A percentile compares a stretch with the other conserved stretches of the same genome.
These are phyloP conservation scores for Dallia pectoralis DNA, from an alignment of 2,797 vertebrate species.

Conservation along the genomic window DNA sequence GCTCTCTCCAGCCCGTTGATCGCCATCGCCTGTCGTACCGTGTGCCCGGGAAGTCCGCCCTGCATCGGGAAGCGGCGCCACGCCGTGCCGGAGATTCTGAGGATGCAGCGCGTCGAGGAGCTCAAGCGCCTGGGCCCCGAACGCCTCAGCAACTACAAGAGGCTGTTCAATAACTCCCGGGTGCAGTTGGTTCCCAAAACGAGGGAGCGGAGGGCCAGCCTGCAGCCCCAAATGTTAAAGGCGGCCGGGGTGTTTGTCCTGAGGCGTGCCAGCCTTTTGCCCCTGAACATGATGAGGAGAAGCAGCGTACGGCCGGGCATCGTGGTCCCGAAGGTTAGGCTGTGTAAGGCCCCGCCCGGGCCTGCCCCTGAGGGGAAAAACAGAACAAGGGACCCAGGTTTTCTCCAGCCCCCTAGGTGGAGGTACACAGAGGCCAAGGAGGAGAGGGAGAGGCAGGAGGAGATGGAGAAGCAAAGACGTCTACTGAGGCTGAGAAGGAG, in stretches of 20 bases:
- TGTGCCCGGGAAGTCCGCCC: constrained; percentile 85
- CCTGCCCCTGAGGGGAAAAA: constrained; percentile 73
- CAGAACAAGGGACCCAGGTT: constrained; percentile 55
- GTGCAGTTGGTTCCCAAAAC: constrained; percentile 69
- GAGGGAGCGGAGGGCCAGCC: constrained; percentile 75
- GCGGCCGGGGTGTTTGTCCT: constrained; percentile 55
- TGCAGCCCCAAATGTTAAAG: constrained; percentile 67
- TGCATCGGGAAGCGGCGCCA: constrained; percentile 83
- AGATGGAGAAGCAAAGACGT: constrained; percentile 61
- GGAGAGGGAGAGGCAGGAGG: constrained; percentile 77
- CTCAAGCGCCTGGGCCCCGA: constrained; percentile 69
- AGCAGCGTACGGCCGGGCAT: constrained; percentile 88
- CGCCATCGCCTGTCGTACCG: constrained; percentile 81
- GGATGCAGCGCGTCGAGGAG: constrained; percentile 67
- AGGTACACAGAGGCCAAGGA: constrained; percentile 88
- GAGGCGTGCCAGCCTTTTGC: constrained; percentile 83
- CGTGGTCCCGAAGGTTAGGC: constrained; percentile 83
- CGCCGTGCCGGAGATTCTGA: constrained; percentile 88
- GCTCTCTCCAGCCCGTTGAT: constrained; percentile 82
- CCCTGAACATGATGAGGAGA: constrained; percentile 80
- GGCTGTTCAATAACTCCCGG: constrained; percentile 77
- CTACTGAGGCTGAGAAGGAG: neutral
- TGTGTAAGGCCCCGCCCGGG: constrained; percentile 85
- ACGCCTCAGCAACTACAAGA: constrained; percentile 72
- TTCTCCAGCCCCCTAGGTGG: constrained; percentile 92